These are phyloP conservation scores for Choreutis nemorana DNA, from an alignment of 2,888 invertebrate genomes.

Conservation along the genomic window DNA sequence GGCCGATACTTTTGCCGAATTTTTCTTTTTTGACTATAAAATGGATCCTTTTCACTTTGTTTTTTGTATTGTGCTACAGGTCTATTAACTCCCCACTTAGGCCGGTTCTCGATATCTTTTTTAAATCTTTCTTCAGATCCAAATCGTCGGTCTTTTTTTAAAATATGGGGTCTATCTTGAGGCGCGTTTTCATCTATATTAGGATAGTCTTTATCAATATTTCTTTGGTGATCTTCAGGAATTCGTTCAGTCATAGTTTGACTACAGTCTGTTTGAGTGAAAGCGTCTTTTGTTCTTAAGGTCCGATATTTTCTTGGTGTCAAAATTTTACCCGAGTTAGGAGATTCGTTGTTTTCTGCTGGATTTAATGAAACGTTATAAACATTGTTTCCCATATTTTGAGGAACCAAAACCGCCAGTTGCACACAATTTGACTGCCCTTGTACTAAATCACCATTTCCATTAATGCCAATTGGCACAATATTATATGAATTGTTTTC, in stretches of 20 bases:
- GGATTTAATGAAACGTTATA: conserved; percentile 54
- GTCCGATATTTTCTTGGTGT: conserved; percentile 59
- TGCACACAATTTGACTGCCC: conserved; percentile 60
- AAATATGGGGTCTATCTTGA: conserved; percentile 49
- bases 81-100: conserved; percentile 79
- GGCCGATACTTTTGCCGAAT: conserved; percentile 71
- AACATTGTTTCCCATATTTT: conserved; percentile 43
- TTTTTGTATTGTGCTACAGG: conserved; percentile 86
- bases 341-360: conserved; percentile 33
- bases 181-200: conserved; percentile 60
- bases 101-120: conserved; percentile 70
- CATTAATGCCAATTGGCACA: conserved; percentile 49
- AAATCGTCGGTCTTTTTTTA: conserved; percentile 61
- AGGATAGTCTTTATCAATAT: conserved; percentile 60
- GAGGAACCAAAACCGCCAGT: conserved; percentile 68
- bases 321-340: conserved; percentile 38
- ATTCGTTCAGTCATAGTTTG: conserved; percentile 30
- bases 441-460: conserved; percentile 41
- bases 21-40: conserved; percentile 77
- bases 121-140: conserved; percentile 62
- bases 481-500: conserved; percentile 51
- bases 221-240: conserved; percentile 37
- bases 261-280: conserved; percentile 72
- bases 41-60: conserved; percentile 89
- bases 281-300: conserved; percentile 64